These are phyloP conservation scores for Acrocephalus kingi DNA, from an alignment of 2,113 vertebrate species.

Conservation along the genomic window DNA sequence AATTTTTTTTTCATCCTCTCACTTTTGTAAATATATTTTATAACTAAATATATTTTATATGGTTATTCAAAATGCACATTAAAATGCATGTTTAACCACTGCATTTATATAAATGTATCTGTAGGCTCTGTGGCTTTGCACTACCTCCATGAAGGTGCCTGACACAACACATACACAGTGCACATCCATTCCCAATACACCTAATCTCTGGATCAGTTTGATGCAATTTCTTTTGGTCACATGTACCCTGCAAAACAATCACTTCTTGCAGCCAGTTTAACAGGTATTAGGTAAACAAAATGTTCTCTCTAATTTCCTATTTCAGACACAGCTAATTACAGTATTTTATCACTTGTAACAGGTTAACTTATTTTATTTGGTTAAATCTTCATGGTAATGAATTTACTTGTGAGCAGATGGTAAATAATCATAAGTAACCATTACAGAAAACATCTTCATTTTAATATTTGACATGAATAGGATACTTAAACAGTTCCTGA, in stretches of 20 bases:
- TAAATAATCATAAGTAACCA: conserved; percentile 8
- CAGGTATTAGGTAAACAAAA: neutral
- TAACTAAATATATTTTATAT: neutral
- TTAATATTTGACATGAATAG: neutral
- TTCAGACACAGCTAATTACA: conserved; percentile 27
- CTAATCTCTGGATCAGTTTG: neutral
- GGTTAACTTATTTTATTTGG: conserved; percentile 29
- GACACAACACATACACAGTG: neutral
- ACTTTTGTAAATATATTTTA: neutral
- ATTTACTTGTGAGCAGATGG: conserved; percentile 1
- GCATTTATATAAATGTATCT: neutral
- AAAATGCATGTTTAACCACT: neutral
- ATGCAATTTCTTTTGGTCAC: neutral
- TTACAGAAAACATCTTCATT: neutral
- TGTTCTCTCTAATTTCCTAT: neutral
- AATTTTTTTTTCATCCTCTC: neutral
- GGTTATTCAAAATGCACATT: neutral
- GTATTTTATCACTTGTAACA: conserved; percentile 1
- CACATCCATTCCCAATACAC: neutral
- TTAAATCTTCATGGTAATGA: conserved; percentile 7
- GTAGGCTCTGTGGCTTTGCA: neutral
- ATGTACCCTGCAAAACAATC: neutral
- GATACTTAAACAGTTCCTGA: neutral
- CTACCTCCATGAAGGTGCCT: neutral
- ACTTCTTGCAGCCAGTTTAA: neutral